Base-by-base conservation (phyloP, 2,797 vertebrate genomes). In the Chelonia mydas region DNA sequence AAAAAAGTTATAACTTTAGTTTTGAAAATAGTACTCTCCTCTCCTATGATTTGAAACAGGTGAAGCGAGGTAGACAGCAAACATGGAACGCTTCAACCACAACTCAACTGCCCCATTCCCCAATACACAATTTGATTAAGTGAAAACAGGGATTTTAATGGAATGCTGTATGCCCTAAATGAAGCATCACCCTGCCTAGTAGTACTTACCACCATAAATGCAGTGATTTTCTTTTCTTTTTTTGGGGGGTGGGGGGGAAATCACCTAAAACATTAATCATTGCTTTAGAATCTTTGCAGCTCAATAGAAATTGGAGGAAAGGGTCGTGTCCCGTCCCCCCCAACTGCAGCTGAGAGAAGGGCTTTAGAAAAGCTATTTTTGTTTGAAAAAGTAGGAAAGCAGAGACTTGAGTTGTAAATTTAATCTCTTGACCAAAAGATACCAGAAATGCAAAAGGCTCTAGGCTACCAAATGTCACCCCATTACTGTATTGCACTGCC, bases 41-140 rank as follows among this genome's bases (percentile, higher is more conserved):
- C 82, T 47, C n/a, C 78, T 9, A 10, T 45, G 2, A 96, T 6
- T 94, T 16, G 93, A 87, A 51, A 68, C 76, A 78, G 81, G 49
- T 59, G 77, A 55, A 94, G 17, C 81, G 61, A 92, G 95, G 3
- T 31, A 88, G n/a, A 93, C 81, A 93, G 59, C 81, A 91, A 94
- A 87, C 49, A 88, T 8, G 19, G 61, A 88, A 93, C 88, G 84
- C 19, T 95, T 0, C 59, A n/a, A 53, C 49, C 77, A 74, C 74
- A 92, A 79, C n/a, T 87, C 89, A 28, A 13, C 8, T 27, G 27
- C 7, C 45, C 45, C 45, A 49, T 23, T 82, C 31, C 90, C 19
- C 37, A 23, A 41, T 82, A 90, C 2, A 45, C 76, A 90, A n/a
- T 86, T 83, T 78, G 54, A 92, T 59, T 28, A 81, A 84, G 86